These are phyloP conservation scores for Leptopilina boulardi DNA, from an alignment of 1,140 invertebrate species.

Conservation along the genomic window DNA sequence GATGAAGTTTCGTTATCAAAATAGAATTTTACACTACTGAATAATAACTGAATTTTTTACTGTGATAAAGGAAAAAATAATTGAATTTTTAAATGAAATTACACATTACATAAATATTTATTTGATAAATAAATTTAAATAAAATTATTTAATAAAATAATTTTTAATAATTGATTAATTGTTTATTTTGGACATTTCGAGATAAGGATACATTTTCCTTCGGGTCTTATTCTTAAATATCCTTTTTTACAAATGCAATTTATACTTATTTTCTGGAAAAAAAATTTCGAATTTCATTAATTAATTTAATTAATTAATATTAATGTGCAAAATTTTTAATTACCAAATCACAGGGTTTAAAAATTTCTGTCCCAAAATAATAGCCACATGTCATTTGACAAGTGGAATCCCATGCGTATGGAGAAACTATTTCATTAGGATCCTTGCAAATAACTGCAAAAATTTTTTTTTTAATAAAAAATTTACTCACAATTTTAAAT, in stretches of 20 bases:
- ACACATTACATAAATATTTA: too few relatives aligned
- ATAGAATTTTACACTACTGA: neutral
- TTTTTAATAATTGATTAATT: too few relatives aligned
- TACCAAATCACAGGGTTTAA: neutral
- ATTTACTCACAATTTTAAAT: neutral
- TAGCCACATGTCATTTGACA: constrained; percentile 7
- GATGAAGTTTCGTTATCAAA: neutral
- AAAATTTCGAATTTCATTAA: too few relatives aligned
- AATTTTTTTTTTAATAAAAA: neutral
- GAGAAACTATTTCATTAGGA: neutral
- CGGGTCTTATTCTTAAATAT: too few relatives aligned
- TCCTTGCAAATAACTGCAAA: neutral
- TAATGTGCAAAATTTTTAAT: neutral
- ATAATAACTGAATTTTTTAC: neutral
- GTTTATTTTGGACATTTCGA: too few relatives aligned
- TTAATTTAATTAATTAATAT: too few relatives aligned
- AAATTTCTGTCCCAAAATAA: neutral
- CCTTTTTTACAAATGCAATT: neutral
- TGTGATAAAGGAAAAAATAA: too few relatives aligned
- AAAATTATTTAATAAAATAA: too few relatives aligned
- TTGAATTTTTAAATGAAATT: too few relatives aligned
- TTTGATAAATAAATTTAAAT: too few relatives aligned
- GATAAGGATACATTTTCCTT: too few relatives aligned
- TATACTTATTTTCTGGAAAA: neutral
- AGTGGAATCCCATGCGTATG: neutral